Percentiles rank a stretch among this genome's conserved stretches.
These are phyloP conservation scores for Vespertilio murinus DNA, from an alignment of 2,797 vertebrate genomes.

Conservation along the genomic window DNA sequence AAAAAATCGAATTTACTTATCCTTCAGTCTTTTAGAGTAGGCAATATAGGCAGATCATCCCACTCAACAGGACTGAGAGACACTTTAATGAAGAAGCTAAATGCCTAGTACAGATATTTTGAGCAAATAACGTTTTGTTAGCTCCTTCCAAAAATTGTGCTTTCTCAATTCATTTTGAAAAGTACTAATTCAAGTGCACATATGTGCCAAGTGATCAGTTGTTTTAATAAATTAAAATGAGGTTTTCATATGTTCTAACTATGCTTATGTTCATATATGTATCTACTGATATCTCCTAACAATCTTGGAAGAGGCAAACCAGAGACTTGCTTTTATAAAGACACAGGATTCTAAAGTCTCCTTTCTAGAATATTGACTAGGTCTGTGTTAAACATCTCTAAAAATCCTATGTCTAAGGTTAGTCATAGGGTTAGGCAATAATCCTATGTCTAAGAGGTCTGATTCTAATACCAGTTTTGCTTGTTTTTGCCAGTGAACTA, in stretches of 20 bases:
- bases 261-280: background rate
- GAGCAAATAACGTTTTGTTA: slow-evolving; percentile 58
- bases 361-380: background rate
- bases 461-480: background rate
- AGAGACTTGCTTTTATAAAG: slow-evolving; percentile 10
- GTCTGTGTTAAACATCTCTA: background rate
- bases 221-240: slow-evolving; percentile 41
- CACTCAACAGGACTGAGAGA: slow-evolving; percentile 17
- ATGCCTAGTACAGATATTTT: slow-evolving; percentile 49
- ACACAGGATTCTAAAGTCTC: background rate
- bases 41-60: background rate
- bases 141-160: slow-evolving; percentile 45
- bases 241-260: slow-evolving; percentile 33
- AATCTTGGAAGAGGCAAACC: slow-evolving; percentile 28
- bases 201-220: slow-evolving; percentile 28
- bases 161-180: slow-evolving; percentile 65
- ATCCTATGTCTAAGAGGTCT: background rate
- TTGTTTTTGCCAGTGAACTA: background rate
- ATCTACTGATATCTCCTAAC: background rate
- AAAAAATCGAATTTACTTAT: slow-evolving; percentile 48
- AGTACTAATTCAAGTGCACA: slow-evolving; percentile 16
- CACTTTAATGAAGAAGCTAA: slow-evolving; percentile 58
- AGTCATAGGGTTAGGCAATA: background rate
- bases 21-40: slow-evolving; percentile 8
- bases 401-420: background rate